phyloP scores from a whole-genome alignment of 1,140 invertebrate species.

The Samia ricini region DNA sequence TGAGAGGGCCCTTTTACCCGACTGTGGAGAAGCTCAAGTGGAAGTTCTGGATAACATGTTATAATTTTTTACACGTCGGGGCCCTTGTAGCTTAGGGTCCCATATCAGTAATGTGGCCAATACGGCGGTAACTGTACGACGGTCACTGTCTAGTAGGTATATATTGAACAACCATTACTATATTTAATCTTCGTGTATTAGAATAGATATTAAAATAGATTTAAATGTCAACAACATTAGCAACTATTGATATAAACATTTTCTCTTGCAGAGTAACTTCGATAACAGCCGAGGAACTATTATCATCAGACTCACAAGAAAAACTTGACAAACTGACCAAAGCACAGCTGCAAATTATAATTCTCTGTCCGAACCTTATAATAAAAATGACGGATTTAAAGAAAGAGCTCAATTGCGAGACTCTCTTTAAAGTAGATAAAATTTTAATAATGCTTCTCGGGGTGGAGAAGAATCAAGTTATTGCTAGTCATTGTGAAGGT shows the following conservation, averaged over 20 bases:
- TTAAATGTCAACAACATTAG: neutral
- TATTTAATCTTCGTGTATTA: too few relatives aligned
- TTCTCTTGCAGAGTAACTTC: slow-evolving; percentile 82
- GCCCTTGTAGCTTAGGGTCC: too few relatives aligned
- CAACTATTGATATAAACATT: neutral
- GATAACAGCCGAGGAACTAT: slow-evolving; percentile 84
- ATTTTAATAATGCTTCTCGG: slow-evolving; percentile 89
- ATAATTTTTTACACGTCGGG: too few relatives aligned
- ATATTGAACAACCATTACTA: too few relatives aligned
- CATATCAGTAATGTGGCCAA: too few relatives aligned
- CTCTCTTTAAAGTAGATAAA: slow-evolving; percentile 82
- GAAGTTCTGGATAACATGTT: too few relatives aligned
- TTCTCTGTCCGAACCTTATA: slow-evolving; percentile 86
- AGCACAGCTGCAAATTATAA: slow-evolving; percentile 86
- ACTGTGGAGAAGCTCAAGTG: too few relatives aligned
- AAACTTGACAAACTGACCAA: slow-evolving; percentile 80
- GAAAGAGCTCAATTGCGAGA: slow-evolving; percentile 79
- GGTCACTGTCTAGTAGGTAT: too few relatives aligned
- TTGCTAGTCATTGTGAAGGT: slow-evolving; percentile 59
- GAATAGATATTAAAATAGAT: too few relatives aligned
- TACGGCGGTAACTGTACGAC: too few relatives aligned
- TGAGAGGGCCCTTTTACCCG: too few relatives aligned
- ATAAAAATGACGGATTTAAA: slow-evolving; percentile 79
- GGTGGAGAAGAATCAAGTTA: slow-evolving; percentile 73
- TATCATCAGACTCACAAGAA: slow-evolving; percentile 75